A percentile compares a stretch with the other conserved stretches of the same genome.
phyloP scores from a whole-genome alignment of 2,113 vertebrate genomes.

The Callocephalon fimbriatum region DNA sequence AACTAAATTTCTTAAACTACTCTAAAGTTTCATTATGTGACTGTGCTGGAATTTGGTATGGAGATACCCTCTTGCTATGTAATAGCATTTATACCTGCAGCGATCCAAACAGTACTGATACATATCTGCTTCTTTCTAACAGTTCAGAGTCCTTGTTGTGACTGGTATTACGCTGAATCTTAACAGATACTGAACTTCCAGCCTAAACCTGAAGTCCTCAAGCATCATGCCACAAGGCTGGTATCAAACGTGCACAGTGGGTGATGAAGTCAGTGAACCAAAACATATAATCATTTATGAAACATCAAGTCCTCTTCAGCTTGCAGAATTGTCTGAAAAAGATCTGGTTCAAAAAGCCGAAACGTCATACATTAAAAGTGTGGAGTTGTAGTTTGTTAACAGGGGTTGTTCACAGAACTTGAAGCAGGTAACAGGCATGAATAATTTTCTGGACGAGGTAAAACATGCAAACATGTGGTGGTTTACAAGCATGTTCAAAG shows the following conservation, averaged over 20 bases:
- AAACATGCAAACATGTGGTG: not conserved
- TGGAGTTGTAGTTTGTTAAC: not conserved
- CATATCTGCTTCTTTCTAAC: not conserved
- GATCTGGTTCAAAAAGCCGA: not conserved
- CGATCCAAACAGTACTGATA: not conserved
- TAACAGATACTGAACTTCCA: not conserved
- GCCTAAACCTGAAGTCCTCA: not conserved
- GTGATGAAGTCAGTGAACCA: not conserved
- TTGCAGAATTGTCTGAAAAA: not conserved
- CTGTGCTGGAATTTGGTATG: not conserved
- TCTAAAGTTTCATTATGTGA: not conserved
- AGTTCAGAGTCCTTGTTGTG: not conserved
- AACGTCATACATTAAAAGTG: not conserved
- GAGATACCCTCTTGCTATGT: not conserved
- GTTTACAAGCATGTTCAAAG: not conserved
- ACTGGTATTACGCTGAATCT: not conserved
- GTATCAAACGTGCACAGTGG: not conserved
- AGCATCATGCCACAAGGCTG: not conserved
- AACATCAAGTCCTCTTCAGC: not conserved
- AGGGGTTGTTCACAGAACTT: not conserved
- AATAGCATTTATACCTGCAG: conserved; percentile 4
- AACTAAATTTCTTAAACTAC: not conserved
- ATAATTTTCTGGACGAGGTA: not conserved
- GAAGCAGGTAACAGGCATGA: not conserved
- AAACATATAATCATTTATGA: conserved; percentile 4